Percentiles rank a stretch among this genome's conserved stretches.
Evolutionary conservation across 2,888 invertebrate species (phyloP).

Genomic region (Heteropelma amictum): DNA sequence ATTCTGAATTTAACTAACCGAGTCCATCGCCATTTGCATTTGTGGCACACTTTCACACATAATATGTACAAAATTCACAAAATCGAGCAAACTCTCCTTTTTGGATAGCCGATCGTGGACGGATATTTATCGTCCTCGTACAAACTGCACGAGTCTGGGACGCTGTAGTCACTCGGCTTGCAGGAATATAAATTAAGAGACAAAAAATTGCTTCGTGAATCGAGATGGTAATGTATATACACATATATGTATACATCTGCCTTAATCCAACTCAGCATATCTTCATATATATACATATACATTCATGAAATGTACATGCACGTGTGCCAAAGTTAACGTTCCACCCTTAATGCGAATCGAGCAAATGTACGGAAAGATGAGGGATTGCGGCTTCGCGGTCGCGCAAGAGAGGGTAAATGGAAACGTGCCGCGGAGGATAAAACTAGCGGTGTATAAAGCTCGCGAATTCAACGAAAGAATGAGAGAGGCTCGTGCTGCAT

Average conservation of each 20-base stretch:
- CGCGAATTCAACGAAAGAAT: constrained; percentile 27
- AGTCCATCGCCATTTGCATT: too few relatives aligned
- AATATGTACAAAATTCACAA: neutral
- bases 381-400: constrained; percentile 70
- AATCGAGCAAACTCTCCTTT: neutral
- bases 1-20: too few relatives aligned
- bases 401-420: constrained; percentile 58
- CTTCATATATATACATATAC: neutral
- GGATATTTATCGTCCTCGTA: neutral
- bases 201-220: neutral
- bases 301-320: constrained; percentile 45
- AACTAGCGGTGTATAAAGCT: constrained; percentile 43
- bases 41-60: too few relatives aligned
- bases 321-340: constrained; percentile 70
- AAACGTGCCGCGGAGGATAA: constrained; percentile 45
- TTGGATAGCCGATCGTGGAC: neutral
- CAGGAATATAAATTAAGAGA: constrained; percentile 7
- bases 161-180: neutral
- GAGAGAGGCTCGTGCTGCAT: neutral
- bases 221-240: neutral
- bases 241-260: neutral
- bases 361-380: constrained; percentile 72
- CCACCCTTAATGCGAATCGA: constrained; percentile 68
- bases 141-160: neutral
- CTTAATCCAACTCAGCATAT: too few relatives aligned